Base-by-base conservation (phyloP, 2,888 invertebrate genomes). In the Lordiphosa andalusiaca region DNA sequence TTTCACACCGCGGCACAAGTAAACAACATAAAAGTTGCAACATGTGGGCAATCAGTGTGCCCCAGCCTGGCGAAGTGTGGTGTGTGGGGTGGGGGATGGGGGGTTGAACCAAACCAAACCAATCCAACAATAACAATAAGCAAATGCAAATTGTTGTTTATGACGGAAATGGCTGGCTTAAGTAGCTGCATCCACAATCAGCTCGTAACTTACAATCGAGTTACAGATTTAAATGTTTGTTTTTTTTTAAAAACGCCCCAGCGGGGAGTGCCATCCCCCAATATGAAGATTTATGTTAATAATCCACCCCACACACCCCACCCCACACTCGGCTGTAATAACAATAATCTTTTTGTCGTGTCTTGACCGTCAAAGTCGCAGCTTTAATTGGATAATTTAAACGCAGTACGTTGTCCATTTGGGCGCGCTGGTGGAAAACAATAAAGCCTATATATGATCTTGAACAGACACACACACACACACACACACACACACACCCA, bases 271-370 rank as follows among this genome's bases (percentile, higher is more conserved):
- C 47, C 21, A 37, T 57, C 58, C 52, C 51, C 56, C 52, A 13
- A 54, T 69, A 86, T 81, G 69, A 72, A 84, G 86, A 84, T 86
- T 86, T 86, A 86, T 85, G 85, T 84, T 85, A 81, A 84, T 84
- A 53, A 56, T 41, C 44, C 48, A 58, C 19, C 19, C 19, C 19
- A 19, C 19, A 41, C 48, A 58, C 19, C 19, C 19, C 19, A 19
- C 19, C 16, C 56, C 47, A 63, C 48, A 51, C 57, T 59, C 57
- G 46, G 62, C 50, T 58, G 61, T 64, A 71, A 71, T 62, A 66
- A 62, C 49, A 72, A 64, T 55, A 59, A 58, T 58, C 59, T 44
- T 46, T 19, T 48, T 41, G 25, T 36, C 46, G 16, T 55, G 55
- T 52, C 61, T 54, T 66, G 69, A 62, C 59, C 59, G 57, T 59